These are phyloP conservation scores for Drosophila cognata DNA, from an alignment of 2,888 invertebrate species.

Conservation along the genomic window DNA sequence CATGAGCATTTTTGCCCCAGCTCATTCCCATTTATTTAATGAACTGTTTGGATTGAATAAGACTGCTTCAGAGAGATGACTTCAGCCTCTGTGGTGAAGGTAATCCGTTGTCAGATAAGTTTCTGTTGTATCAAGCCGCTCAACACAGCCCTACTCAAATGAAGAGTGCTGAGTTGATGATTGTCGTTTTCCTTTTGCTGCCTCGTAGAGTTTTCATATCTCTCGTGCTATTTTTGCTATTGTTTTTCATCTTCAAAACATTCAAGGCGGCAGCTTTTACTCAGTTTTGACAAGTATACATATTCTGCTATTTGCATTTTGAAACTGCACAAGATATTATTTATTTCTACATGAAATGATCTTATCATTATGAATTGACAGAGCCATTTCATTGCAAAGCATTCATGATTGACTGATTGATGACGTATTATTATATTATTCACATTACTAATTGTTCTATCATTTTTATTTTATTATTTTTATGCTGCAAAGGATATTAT, in stretches of 20 bases:
- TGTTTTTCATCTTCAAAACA: background rate
- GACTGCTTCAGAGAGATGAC: too few relatives aligned
- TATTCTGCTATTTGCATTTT: background rate
- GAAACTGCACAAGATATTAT: background rate
- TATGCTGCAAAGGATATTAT: background rate
- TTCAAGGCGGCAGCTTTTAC: background rate
- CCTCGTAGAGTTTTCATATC: background rate
- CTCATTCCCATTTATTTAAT: background rate
- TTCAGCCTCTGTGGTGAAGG: background rate
- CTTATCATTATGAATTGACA: background rate
- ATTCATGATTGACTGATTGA: too few relatives aligned
- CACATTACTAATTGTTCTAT: background rate
- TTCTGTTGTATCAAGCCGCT: background rate
- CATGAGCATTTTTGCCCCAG: background rate
- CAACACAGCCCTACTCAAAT: background rate
- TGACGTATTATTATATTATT: too few relatives aligned
- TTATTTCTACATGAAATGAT: background rate
- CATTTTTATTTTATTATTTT: background rate
- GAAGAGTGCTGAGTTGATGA: background rate
- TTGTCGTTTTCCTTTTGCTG: background rate
- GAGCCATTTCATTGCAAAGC: background rate
- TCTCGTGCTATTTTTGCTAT: background rate
- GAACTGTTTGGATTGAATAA: background rate
- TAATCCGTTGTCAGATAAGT: background rate
- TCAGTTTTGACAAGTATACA: background rate